A percentile compares a stretch with the other conserved stretches of the same genome.
Evolutionary conservation across 1,140 invertebrate species (phyloP).

Genomic region (Maniola jurtina): DNA sequence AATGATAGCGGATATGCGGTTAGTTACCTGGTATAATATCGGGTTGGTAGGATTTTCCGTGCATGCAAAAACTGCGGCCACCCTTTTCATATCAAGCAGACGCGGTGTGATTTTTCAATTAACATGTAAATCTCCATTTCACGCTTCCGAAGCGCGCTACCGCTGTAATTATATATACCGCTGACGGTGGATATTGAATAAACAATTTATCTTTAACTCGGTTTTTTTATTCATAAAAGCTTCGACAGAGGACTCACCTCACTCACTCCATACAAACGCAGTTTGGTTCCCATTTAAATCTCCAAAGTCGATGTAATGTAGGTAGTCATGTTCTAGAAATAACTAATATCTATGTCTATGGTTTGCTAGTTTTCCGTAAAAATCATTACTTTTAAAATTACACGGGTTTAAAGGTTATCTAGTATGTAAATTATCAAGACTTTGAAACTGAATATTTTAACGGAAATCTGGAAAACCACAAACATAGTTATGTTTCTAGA

Average conservation of each 20-base stretch:
- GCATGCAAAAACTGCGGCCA: neutral
- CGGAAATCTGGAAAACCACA: too few relatives aligned
- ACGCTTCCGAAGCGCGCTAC: neutral
- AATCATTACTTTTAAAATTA: too few relatives aligned
- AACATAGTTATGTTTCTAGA: too few relatives aligned
- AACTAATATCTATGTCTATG: too few relatives aligned
- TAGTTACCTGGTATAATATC: neutral
- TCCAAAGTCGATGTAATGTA: neutral
- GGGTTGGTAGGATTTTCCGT: neutral
- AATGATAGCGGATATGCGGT: neutral
- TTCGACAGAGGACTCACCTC: neutral
- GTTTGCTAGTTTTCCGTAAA: too few relatives aligned
- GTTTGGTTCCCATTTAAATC: neutral
- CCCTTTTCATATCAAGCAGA: conserved; percentile 10
- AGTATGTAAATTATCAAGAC: too few relatives aligned
- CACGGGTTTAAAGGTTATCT: too few relatives aligned
- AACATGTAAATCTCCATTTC: conserved; percentile 18
- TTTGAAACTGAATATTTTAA: too few relatives aligned
- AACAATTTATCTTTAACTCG: conserved; percentile 5
- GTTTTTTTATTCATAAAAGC: neutral
- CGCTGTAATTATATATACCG: conserved; percentile 11
- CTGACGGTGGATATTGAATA: conserved; percentile 10
- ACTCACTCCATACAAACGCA: neutral
- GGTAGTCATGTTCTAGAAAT: too few relatives aligned
- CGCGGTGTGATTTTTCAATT: conserved; percentile 19